Evolutionary conservation across 2,113 vertebrate species (phyloP).

Genomic region (Limanda limanda): DNA sequence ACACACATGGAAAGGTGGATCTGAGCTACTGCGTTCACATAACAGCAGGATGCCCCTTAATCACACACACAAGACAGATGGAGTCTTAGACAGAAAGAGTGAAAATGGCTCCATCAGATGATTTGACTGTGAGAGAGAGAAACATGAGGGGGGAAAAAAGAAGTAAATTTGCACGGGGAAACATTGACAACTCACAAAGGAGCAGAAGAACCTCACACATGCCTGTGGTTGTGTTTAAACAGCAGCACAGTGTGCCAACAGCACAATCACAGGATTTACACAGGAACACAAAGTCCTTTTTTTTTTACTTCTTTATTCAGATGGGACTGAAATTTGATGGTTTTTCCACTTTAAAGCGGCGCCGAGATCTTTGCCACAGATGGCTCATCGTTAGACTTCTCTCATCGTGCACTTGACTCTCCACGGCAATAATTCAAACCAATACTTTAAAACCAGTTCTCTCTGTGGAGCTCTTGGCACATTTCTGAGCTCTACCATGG

Average conservation of each 20-base stretch:
- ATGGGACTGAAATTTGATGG: slow-evolving; percentile 49
- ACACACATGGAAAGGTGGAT: slow-evolving; percentile 17
- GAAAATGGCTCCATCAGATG: slow-evolving; percentile 34
- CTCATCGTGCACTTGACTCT: slow-evolving; percentile 34
- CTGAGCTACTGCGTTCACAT: slow-evolving; percentile 7
- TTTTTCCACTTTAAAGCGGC: slow-evolving; percentile 51
- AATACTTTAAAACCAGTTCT: background rate
- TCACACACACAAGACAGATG: slow-evolving; percentile 15
- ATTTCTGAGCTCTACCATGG: background rate
- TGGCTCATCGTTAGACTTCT: slow-evolving; percentile 38
- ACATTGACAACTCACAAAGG: slow-evolving; percentile 14
- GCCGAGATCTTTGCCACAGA: slow-evolving; percentile 49
- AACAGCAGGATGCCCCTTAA: slow-evolving; percentile 49
- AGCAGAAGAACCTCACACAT: slow-evolving; percentile 13
- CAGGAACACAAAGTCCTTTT: slow-evolving; percentile 57
- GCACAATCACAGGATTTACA: slow-evolving; percentile 60
- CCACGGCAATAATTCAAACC: background rate
- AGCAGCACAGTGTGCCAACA: slow-evolving; percentile 46
- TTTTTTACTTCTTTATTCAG: slow-evolving; percentile 39
- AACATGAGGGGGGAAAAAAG: background rate
- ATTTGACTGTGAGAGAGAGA: slow-evolving; percentile 5
- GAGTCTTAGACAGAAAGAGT: slow-evolving; percentile 19
- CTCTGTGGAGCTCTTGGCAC: slow-evolving; percentile 4
- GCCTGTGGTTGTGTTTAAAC: slow-evolving; percentile 53
- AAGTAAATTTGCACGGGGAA: slow-evolving; percentile 2